phyloP scores from a whole-genome alignment of 2,113 vertebrate species.

The Mola mola region DNA sequence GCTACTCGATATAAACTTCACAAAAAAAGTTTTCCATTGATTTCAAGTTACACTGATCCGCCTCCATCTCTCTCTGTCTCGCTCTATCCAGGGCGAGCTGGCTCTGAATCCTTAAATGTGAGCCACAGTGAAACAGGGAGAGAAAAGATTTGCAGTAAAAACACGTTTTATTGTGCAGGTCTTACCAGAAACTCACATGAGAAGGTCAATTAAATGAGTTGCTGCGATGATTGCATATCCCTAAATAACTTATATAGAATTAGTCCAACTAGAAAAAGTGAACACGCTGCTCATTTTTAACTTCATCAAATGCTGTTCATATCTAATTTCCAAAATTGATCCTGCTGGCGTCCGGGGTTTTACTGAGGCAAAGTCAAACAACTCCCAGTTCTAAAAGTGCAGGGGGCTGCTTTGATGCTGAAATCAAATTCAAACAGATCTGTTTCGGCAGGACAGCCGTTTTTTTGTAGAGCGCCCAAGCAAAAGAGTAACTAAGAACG shows the following conservation, averaged over 20 bases:
- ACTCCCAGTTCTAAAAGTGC: conserved; percentile 32
- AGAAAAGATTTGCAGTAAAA: too few species aligned
- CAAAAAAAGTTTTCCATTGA: too few species aligned
- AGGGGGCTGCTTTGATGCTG: conserved; percentile 34
- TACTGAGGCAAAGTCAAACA: conserved; percentile 49
- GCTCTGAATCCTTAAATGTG: conserved; percentile 11
- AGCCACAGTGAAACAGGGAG: too few species aligned
- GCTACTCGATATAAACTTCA: too few species aligned
- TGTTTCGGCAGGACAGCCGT: conserved; percentile 29
- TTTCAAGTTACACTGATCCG: too few species aligned
- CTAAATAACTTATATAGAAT: background rate
- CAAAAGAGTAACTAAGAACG: conserved; percentile 56
- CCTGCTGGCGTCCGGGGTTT: conserved; percentile 19
- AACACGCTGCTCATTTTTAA: conserved; percentile 4
- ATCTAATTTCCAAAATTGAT: conserved; percentile 48
- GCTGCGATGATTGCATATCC: too few species aligned
- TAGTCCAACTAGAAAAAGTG: conserved; percentile 23
- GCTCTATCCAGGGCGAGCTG: too few species aligned
- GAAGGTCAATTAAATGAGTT: background rate
- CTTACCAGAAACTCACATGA: conserved; percentile 14
- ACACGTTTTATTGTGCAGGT: background rate
- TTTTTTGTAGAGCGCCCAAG: conserved; percentile 57
- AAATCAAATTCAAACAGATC: conserved; percentile 50
- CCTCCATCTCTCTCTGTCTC: too few species aligned
- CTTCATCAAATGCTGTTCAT: conserved; percentile 52